A percentile compares a stretch with the other conserved stretches of the same genome.
Conservation (phyloP, 2,888 invertebrate species). For the Hydrotaea diabolus region DNA sequence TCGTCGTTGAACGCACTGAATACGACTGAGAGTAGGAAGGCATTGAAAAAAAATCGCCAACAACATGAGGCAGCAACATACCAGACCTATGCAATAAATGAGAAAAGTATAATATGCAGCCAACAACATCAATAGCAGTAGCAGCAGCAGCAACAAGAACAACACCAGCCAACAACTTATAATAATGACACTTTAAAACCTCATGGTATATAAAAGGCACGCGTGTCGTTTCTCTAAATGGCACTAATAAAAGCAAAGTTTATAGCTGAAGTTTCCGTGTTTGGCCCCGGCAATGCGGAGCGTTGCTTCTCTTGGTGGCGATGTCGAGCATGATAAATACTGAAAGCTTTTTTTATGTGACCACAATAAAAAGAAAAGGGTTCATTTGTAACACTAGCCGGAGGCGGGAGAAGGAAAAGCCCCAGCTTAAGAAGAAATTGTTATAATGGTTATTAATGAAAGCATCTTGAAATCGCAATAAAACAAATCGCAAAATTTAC, state of each 20-base stretch:
- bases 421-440: not conserved
- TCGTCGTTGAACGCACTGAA: not conserved
- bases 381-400: not conserved
- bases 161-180: constrained; percentile 45
- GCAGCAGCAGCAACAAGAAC: not conserved
- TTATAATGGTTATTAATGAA: not conserved
- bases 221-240: constrained; percentile 30
- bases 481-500: no score
- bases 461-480: no score
- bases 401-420: not conserved
- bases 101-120: constrained; percentile 37
- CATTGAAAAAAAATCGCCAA: not conserved
- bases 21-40: not conserved
- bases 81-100: constrained; percentile 41
- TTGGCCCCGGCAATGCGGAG: not conserved
- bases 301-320: not conserved
- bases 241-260: constrained; percentile 27
- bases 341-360: constrained; percentile 17
- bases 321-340: not conserved
- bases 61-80: not conserved
- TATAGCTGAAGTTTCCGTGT: not conserved
- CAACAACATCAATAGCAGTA: constrained; percentile 6
- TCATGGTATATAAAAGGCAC: constrained; percentile 35
- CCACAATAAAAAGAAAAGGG: not conserved
- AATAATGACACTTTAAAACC: constrained; percentile 57